phyloP scores from a whole-genome alignment of 2,797 vertebrate genomes.

The Gymnopithys bicolor region DNA sequence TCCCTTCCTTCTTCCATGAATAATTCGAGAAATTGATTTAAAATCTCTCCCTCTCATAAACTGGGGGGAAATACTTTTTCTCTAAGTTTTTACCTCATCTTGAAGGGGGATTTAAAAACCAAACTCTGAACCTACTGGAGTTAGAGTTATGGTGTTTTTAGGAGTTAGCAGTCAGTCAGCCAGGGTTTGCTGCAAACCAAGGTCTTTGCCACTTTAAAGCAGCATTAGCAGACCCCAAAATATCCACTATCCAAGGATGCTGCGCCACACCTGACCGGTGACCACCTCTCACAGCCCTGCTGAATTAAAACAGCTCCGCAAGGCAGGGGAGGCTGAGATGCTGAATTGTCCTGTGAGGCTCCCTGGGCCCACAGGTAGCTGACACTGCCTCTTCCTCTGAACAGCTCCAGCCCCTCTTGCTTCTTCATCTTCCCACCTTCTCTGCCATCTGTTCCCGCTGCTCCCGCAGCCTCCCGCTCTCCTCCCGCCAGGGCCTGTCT shows the following conservation, averaged over 20 bases:
- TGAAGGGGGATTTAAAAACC: not conserved
- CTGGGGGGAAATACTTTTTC: not conserved
- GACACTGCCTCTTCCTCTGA: conserved; percentile 69
- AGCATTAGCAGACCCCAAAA: not conserved
- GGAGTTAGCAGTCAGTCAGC: not conserved
- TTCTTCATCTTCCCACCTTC: conserved; percentile 75
- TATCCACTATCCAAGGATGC: not conserved
- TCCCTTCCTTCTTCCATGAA: not conserved
- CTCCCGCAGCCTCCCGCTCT: conserved; percentile 76
- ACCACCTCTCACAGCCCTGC: not conserved
- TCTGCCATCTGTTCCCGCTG: conserved; percentile 89
- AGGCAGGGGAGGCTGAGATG: not conserved
- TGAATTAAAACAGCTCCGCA: not conserved
- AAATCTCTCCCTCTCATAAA: not conserved
- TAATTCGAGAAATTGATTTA: not conserved
- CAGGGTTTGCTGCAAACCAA: accelerated
- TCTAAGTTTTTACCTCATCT: not conserved
- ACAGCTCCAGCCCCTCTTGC: conserved; percentile 65
- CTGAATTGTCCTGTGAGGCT: not conserved
- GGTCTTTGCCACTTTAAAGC: not conserved
- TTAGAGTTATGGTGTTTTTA: not conserved
- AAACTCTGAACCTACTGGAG: not conserved
- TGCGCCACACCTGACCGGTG: accelerated
- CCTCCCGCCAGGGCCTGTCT: conserved; percentile 85
- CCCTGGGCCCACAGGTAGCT: conserved; percentile 71